Evolutionary conservation across 92 coral and sea anemone genomes (phyloP), one percentile per base, ranked within the genome.

Genomic region (Epizoanthus stellaris): DNA sequence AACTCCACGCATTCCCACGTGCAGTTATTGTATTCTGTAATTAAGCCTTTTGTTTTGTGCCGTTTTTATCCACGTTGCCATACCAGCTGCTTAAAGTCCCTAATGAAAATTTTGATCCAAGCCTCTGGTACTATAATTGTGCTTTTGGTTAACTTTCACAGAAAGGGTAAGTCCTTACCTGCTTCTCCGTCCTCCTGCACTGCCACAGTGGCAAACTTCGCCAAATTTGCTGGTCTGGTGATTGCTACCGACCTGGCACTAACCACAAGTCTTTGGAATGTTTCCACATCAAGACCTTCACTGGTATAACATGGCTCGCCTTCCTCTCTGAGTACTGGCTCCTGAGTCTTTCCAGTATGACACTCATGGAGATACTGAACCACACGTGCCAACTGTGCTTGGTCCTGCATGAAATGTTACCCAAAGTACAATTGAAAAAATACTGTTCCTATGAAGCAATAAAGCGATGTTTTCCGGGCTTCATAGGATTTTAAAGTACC

Each of bases 191-290:
- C 83, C 11, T 76, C 85, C 56, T 54, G 79, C 4, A 81, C 86
- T 62, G 93, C 85, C 20, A 91, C 83, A 19, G 79, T 85, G 42
- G 98, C 93, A 79, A 92, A 96, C 76, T 91, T 92, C 14, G 91
- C 98, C 87, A 96, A 82, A 76, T 96, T 96, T 81, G 90, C 96
- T 66, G 99, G 99, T 70, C 99, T 91, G 65, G 92, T 91, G 6
- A 91, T 81, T 43, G 99, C 99, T 70, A 96, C 99, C 66, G 99
- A 95, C 85, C 99, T 85, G 25, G 97, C 95, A 86, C 95, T 96
- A 43, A 96, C 98, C 23, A 96, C 98, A 67, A 96, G 93, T 25
- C 98, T 85, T 82, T 96, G 98, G 87, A 96, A 96, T 11, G 91
- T 91, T 80, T 96, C 99, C 60, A 89, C 91, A 75, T 96, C 98